phyloP scores from a whole-genome alignment of 2,797 vertebrate genomes.

The Saxicola maurus region DNA sequence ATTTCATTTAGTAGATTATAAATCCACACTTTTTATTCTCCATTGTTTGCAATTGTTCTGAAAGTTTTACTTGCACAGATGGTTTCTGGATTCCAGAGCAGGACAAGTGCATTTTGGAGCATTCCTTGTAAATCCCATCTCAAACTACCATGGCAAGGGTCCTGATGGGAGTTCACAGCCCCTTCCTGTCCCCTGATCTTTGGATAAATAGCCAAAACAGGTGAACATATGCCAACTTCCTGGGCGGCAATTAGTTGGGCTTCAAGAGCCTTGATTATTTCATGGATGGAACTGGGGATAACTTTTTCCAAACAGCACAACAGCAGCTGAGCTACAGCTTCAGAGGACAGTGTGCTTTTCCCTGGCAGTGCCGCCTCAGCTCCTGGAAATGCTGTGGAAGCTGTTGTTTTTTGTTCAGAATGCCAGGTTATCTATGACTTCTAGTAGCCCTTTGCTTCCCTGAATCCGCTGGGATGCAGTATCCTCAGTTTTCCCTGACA shows the following conservation, averaged over 20 bases:
- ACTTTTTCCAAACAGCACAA: background rate
- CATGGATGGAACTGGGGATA: background rate
- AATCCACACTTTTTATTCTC: background rate
- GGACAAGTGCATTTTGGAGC: background rate
- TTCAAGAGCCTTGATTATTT: background rate
- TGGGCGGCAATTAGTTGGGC: background rate
- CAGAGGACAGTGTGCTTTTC: background rate
- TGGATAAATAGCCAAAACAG: background rate
- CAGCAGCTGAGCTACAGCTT: background rate
- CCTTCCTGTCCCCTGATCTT: background rate
- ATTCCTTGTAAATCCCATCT: background rate
- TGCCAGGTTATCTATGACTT: background rate
- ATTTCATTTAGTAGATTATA: background rate
- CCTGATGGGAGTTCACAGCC: background rate
- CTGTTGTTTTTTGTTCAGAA: background rate
- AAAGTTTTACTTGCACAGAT: background rate
- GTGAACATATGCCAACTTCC: background rate
- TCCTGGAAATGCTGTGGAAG: background rate
- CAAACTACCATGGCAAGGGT: background rate
- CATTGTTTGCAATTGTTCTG: background rate
- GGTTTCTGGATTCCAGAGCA: background rate
- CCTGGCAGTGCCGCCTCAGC: rapidly evolving
- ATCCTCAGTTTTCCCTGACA: constrained; percentile 23
- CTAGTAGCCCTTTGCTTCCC: background rate
- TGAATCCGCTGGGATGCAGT: background rate